Evolutionary conservation across 2,797 vertebrate species (phyloP), one percentile per base, ranked within the genome.

Genomic region (Acanthurus tractus): DNA sequence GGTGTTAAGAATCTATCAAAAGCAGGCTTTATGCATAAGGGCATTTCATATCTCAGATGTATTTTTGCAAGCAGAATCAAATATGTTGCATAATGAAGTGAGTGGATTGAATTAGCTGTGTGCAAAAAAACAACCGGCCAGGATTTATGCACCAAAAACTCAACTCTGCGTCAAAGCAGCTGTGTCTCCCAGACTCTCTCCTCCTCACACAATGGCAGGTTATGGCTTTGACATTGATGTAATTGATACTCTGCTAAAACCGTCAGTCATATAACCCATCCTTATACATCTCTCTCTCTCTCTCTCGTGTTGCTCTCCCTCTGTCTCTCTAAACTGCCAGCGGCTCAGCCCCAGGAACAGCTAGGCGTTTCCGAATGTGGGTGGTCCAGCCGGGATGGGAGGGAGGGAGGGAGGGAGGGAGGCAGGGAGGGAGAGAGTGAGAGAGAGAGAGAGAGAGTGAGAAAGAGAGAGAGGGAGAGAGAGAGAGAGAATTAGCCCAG

Each of bases 361-460:
- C 92, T 76, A 93, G 94, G 92, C 92, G 93, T 95, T 94, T 95
- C 94, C 91, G 92, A 92, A 88, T 94, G 94, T 94, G 95, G 94
- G 95, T 96, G 95, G 95, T 95, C 95, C 90, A 49, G 88, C 83
- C 54, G 42, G 80, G 90, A 80, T 70, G 84, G 89, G 87, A 72
- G 79, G 53, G 87, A 73, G 83, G 69, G 71, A 73, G 81, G 7
- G 76, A 49, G 86, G 70, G 85, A 73, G 59, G 69, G 81, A 70
- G 76, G 46, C 46, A 63, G 83, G 44, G 80, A 72, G 70, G 64
- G 81, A 58, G 79, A 45, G 81, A 70, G 84, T 88, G 87, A 71
- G 79, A 46, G 86, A 73, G 83, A 71, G 71, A 73, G 81, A 9
- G 79, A 49, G 86, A 70, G 85, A 73, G 59, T 67, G 79, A 70